Base-by-base conservation (phyloP, 2,888 invertebrate genomes). In the Galerucella pusilla region DNA sequence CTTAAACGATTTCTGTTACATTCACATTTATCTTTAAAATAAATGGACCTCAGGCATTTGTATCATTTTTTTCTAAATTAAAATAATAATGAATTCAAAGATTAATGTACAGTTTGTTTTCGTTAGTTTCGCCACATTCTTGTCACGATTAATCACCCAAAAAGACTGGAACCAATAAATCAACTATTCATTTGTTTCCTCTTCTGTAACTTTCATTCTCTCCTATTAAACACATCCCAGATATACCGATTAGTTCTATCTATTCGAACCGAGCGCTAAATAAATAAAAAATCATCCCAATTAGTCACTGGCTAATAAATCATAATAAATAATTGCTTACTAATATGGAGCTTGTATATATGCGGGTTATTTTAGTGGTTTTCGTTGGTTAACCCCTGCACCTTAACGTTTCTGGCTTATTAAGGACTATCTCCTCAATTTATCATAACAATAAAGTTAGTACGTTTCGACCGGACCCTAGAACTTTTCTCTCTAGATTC, bases 351-450 rank as follows among this genome's bases (percentile, higher is more conserved):
- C 16, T 63, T 68, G n/a, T 16, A 25, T 61, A 54, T 20, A 75
- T 75, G 75, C 75, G 75, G 75, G 75, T 67, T 69, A 70, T 70
- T 73, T 73, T 75, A 72, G 70, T 69, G 54, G 69, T 60, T 72
- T 69, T 60, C 52, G 45, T 75, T 73, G 42, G 49, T 75, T 75
- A 73, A 73, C 69, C 73, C 71, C 64, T 57, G 65, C 52, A 65
- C 35, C 57, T 71, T 65, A 45, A 16, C 45, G 45, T 68, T 68
- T 60, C 46, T n/a, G 46, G 46, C 28, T 46, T 54, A 69, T 61
- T 69, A 61, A 69, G 42, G 42, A n/a, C 63, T 63, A 63, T 63
- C 63, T 63, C 42, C 2, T 63, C 63, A 42, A 42, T 63, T 63
- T 63, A 63, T 63, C 63, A 63, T 63, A 42, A 63, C 63, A 35